Percentiles rank a stretch among this genome's conserved stretches.
These are phyloP conservation scores for Ommatoiulus sabulosus DNA, from an alignment of 2,888 invertebrate genomes.

Conservation along the genomic window DNA sequence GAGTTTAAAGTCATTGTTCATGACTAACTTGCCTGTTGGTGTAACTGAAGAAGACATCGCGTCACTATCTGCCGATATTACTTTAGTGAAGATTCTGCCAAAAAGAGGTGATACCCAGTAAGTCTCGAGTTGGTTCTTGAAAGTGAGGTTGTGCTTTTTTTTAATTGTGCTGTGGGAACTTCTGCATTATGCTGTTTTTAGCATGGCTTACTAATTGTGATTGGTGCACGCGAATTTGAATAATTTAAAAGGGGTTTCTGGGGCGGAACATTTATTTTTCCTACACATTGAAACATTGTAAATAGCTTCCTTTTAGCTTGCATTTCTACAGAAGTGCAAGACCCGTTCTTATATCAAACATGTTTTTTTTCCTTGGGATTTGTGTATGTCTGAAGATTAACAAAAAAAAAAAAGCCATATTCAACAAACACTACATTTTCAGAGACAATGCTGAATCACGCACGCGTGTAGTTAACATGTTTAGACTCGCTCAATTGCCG, in stretches of 20 bases:
- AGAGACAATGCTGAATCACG: constrained; percentile 2
- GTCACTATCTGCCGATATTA: constrained; percentile 52
- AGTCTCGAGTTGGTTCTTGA: constrained; percentile 29
- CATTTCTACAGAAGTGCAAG: background rate
- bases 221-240: constrained; percentile 12
- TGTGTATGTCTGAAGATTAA: too few relatives aligned
- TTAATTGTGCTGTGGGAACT: constrained; percentile 20
- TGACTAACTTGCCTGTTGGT: constrained; percentile 49
- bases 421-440: background rate
- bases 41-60: constrained; percentile 56
- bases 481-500: background rate
- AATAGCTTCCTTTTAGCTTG: background rate
- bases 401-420: constrained; percentile 21
- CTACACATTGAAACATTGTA: background rate
- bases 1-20: constrained; percentile 53
- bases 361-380: too few relatives aligned
- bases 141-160: background rate
- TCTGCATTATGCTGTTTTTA: background rate
- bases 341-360: too few relatives aligned
- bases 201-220: constrained; percentile 50
- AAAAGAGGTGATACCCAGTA: constrained; percentile 11
- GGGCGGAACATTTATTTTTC: background rate
- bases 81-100: constrained; percentile 52
- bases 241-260: background rate
- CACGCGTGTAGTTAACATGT: constrained; percentile 17